Conservation (phyloP, 2,113 vertebrate species). For the Nesogale talazaci region DNA sequence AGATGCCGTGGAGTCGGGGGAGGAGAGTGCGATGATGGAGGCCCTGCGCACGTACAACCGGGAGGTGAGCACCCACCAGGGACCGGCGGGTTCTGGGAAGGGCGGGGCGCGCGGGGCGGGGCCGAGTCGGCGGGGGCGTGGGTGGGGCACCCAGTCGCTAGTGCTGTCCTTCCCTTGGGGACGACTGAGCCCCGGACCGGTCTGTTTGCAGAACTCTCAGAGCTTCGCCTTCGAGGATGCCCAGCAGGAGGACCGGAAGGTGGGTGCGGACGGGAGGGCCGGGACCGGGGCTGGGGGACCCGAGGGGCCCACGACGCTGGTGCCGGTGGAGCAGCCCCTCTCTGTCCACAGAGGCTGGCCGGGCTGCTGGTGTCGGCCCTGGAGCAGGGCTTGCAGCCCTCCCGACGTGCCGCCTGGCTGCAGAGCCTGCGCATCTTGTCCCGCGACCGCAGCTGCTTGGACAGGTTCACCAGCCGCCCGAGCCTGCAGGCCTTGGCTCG, state of each 20-base stretch:
- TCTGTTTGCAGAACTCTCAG: slow-evolving; percentile 89
- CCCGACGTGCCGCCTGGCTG: slow-evolving; percentile 92
- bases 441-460: slow-evolving; percentile 91
- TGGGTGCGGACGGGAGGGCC: slow-evolving; percentile 55
- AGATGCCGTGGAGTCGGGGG: slow-evolving; percentile 89
- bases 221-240: slow-evolving; percentile 92
- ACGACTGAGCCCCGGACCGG: neutral
- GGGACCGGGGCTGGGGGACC: neutral
- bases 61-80: slow-evolving; percentile 82
- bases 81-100: neutral
- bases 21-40: slow-evolving; percentile 87
- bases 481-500: slow-evolving; percentile 89
- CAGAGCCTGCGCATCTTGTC: slow-evolving; percentile 95
- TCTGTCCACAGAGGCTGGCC: slow-evolving; percentile 89
- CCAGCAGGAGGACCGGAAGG: slow-evolving; percentile 90
- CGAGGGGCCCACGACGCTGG: neutral
- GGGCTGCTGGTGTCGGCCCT: slow-evolving; percentile 90
- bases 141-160: too few species aligned
- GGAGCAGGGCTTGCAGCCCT: slow-evolving; percentile 90
- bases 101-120: neutral
- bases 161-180: neutral
- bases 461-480: slow-evolving; percentile 86
- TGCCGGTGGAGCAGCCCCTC: neutral
- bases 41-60: slow-evolving; percentile 91
- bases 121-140: neutral